Evolutionary conservation across 2,113 vertebrate genomes (phyloP).

Genomic region (Rhinopomastus cyanomelas): DNA sequence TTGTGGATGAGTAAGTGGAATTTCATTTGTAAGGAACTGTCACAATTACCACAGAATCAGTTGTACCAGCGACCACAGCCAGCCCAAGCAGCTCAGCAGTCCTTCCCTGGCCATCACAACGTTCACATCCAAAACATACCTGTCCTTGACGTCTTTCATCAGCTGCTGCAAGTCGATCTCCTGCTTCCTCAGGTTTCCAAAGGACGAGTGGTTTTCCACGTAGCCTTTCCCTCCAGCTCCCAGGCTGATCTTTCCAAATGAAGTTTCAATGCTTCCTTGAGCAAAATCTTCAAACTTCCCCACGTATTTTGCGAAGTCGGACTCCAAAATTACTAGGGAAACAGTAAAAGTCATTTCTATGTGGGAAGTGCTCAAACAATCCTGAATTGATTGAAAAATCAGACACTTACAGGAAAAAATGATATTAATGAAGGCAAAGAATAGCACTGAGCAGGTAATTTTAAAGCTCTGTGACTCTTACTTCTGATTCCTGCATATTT

Average conservation of each 20-base stretch:
- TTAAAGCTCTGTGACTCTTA: neutral
- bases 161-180: constrained; percentile 88
- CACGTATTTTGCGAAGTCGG: constrained; percentile 86
- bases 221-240: constrained; percentile 74
- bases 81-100: neutral
- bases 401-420: neutral
- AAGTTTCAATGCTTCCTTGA: constrained; percentile 70
- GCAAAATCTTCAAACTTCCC: constrained; percentile 79
- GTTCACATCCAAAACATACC: constrained; percentile 64
- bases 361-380: neutral
- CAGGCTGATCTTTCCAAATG: constrained; percentile 66
- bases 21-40: neutral
- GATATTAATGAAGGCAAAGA: neutral
- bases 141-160: constrained; percentile 75
- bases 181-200: constrained; percentile 89
- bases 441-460: neutral
- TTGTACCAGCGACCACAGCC: fast-evolving
- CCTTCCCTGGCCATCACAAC: neutral
- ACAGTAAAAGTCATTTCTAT: neutral
- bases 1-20: neutral
- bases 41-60: neutral
- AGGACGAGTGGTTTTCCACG: constrained; percentile 83
- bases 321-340: constrained; percentile 80
- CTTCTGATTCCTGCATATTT: neutral
- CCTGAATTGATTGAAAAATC: neutral